These are phyloP conservation scores for Nezara viridula DNA, from an alignment of 2,888 invertebrate species.

Conservation along the genomic window DNA sequence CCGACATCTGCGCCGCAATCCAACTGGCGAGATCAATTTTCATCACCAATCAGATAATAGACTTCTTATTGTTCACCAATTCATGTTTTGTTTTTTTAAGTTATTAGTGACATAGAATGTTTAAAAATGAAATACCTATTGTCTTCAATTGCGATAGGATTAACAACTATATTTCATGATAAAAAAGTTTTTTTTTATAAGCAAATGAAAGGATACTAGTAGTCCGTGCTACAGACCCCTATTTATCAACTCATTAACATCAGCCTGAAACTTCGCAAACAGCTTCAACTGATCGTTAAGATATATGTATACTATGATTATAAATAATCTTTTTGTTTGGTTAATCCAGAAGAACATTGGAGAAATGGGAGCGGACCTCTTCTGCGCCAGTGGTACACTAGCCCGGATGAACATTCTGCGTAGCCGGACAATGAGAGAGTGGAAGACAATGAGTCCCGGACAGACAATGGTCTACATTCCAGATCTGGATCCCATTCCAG, in stretches of 20 bases:
- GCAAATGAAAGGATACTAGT: too few relatives aligned
- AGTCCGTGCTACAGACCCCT: too few relatives aligned
- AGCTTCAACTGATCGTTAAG: too few relatives aligned
- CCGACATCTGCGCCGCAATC: neutral
- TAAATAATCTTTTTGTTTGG: neutral
- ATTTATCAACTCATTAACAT: too few relatives aligned
- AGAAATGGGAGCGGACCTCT: slow-evolving; percentile 16
- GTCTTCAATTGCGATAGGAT: too few relatives aligned
- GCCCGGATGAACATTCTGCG: slow-evolving; percentile 46
- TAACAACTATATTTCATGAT: too few relatives aligned
- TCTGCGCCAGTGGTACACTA: slow-evolving; percentile 24
- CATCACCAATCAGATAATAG: neutral
- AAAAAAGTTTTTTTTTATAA: too few relatives aligned
- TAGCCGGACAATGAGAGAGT: slow-evolving; percentile 9
- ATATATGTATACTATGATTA: neutral
- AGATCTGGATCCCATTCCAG: slow-evolving; percentile 52
- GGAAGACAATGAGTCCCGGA: slow-evolving; percentile 21
- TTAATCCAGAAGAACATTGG: neutral
- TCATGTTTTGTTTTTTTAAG: neutral
- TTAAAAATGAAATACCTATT: neutral
- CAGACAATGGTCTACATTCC: slow-evolving; percentile 53
- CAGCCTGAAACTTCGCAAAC: too few relatives aligned
- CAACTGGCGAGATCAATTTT: neutral
- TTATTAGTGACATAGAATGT: neutral
- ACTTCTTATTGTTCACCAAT: neutral